Conservation (phyloP, 2,797 vertebrate genomes). For the Acipenser oxyrinchus region DNA sequence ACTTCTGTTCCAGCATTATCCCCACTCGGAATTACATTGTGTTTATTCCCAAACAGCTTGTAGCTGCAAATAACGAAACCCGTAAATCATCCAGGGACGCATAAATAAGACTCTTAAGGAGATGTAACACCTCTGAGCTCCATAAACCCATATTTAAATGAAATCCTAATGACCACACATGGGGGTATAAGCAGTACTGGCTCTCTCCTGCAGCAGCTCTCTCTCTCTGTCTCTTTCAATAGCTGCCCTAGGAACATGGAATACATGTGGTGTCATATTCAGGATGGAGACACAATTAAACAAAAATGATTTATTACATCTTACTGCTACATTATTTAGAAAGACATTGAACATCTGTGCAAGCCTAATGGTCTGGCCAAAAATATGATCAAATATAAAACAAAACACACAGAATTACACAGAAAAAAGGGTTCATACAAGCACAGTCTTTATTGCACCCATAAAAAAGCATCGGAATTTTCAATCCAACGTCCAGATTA, state of each 20-base stretch:
- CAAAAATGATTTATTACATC: constrained; percentile 50
- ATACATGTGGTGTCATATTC: not conserved
- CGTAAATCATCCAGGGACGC: constrained; percentile 11
- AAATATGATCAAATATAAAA: too few relatives aligned
- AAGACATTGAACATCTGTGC: constrained; percentile 11
- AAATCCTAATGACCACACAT: constrained; percentile 26
- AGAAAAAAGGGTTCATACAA: too few relatives aligned
- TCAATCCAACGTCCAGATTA: too few relatives aligned
- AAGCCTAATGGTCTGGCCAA: too few relatives aligned
- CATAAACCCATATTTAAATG: constrained; percentile 34
- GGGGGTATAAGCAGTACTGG: constrained; percentile 17
- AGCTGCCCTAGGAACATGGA: not conserved
- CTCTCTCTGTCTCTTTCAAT: constrained; percentile 13
- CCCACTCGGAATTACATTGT: constrained; percentile 5
- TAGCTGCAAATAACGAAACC: constrained; percentile 13
- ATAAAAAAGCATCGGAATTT: too few relatives aligned
- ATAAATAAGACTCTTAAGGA: constrained; percentile 19
- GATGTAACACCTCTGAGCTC: constrained; percentile 6
- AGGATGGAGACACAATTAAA: constrained; percentile 32
- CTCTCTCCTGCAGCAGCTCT: constrained; percentile 12
- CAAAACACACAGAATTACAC: too few relatives aligned
- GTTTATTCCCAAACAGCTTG: constrained; percentile 17
- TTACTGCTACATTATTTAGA: constrained; percentile 29
- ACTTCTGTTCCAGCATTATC: too few relatives aligned
- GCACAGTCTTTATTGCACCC: too few relatives aligned